A percentile compares a stretch with the other conserved stretches of the same genome.
Conservation (phyloP, 2,113 vertebrate genomes). For the Perca fluviatilis region DNA sequence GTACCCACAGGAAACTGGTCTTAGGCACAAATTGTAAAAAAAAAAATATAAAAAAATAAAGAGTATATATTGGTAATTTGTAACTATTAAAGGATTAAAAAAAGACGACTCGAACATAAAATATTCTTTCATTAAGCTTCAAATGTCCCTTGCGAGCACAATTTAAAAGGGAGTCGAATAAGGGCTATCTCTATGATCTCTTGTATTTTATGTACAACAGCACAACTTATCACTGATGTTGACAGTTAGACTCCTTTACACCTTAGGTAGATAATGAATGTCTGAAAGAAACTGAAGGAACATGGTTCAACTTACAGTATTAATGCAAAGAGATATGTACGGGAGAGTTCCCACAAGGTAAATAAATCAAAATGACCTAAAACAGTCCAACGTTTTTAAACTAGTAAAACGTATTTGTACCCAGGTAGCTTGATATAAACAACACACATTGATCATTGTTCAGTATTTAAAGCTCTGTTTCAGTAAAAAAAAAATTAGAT, state of each 20-base stretch:
- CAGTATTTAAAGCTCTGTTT: conserved; percentile 8
- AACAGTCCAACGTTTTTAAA: background rate
- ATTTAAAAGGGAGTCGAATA: conserved; percentile 3
- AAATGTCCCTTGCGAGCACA: conserved; percentile 1
- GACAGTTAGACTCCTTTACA: conserved; percentile 8
- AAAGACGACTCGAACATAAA: background rate
- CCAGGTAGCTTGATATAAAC: background rate
- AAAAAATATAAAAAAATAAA: background rate
- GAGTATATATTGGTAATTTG: background rate
- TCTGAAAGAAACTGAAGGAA: background rate
- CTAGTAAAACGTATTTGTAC: background rate
- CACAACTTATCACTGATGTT: background rate
- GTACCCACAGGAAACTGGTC: conserved; percentile 2
- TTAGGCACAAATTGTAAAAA: background rate
- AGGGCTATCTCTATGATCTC: background rate
- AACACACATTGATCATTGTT: conserved; percentile 11
- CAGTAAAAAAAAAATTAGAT: background rate
- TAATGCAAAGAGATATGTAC: background rate
- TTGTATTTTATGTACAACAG: background rate
- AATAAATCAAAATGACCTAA: background rate
- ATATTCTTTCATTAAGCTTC: background rate
- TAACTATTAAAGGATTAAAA: conserved; percentile 1
- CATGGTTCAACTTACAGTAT: conserved; percentile 9
- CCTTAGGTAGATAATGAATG: background rate
- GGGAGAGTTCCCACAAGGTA: background rate